A percentile compares a stretch with the other conserved stretches of the same genome.
Conservation (phyloP, 1,140 invertebrate species). For the Leucophenga varia region DNA sequence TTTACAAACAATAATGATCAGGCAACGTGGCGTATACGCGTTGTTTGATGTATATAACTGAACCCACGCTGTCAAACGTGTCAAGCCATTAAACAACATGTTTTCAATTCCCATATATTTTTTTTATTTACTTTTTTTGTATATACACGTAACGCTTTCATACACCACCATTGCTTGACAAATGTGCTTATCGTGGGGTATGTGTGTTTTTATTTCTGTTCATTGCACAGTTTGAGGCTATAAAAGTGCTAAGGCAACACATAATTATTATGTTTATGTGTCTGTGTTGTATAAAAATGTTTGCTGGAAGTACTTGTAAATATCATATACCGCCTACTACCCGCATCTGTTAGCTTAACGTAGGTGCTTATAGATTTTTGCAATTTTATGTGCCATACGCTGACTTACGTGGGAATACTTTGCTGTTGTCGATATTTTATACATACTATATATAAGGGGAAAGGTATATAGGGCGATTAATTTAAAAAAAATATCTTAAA, state of each 20-base stretch:
- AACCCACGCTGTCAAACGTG: constrained; percentile 7
- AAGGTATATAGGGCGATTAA: too few species aligned
- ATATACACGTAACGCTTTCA: neutral
- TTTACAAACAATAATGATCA: neutral
- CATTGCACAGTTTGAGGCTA: constrained; percentile 33
- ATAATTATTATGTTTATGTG: constrained; percentile 51
- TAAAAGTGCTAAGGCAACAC: constrained; percentile 30
- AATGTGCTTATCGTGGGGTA: neutral
- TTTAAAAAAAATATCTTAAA: too few species aligned
- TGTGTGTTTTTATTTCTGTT: constrained; percentile 9
- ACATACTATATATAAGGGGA: constrained; percentile 13
- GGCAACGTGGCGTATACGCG: neutral
- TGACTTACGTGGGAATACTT: constrained; percentile 7
- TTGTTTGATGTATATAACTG: constrained; percentile 17
- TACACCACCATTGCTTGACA: neutral
- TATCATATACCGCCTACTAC: too few species aligned
- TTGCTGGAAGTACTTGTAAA: too few species aligned
- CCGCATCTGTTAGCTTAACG: too few species aligned
- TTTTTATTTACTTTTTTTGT: neutral
- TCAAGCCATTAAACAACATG: constrained; percentile 4
- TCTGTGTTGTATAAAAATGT: too few species aligned
- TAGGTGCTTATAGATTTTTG: constrained; percentile 24
- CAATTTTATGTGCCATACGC: constrained; percentile 11
- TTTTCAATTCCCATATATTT: too few species aligned
- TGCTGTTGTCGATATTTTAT: constrained; percentile 6